Evolutionary conservation across 1,140 invertebrate genomes (phyloP), one percentile per base, ranked within the genome.

Genomic region (Platorchestia sp.): DNA sequence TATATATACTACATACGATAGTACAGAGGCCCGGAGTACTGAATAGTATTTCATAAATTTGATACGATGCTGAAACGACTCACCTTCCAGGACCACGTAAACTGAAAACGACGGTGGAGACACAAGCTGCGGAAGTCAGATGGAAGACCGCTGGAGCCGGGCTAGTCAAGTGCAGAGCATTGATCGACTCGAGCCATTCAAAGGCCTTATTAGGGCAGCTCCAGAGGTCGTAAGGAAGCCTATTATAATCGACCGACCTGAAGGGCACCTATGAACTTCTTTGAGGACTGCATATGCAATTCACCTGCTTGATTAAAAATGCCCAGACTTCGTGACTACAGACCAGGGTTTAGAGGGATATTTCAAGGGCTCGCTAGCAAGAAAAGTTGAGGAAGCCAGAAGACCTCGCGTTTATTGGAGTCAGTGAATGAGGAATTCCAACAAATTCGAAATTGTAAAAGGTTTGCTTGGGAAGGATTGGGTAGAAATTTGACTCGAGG

Each of bases 191-290:
- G 86, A 36, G 40, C 87, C n/a, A 42, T 89, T 89, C 87, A 89
- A 89, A 89, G 87, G 87, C 41, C 87, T 89, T 89, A 89, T 89
- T 89, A 89, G 87, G 87, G 87, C 87, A 75, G 59, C 59, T 10
- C 27, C 59, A 36, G 59, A 75, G 59, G 59, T 27, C 43, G 87
- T 44, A 93, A 93, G 43, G 91, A 93, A 93, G 91, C 91, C 91
- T 93, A 93, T 93, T 93, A 93, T 93, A 93, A 93, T 93, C 91
- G 91, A 93, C 43, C 91, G 44, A 47, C 91, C 43, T 93, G 44
- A 93, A 47, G 91, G 91, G 91, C 43, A 45, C 43, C 45, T 40
- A 45, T 42, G 87, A 89, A 89, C 87, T 89, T 42, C 87, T 89
- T 89, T 89, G 41, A 89, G 87, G 42, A 89, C 36, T 27, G 87